These are phyloP conservation scores for Luperina nickerlii DNA, from an alignment of 2,888 invertebrate genomes.

Conservation along the genomic window DNA sequence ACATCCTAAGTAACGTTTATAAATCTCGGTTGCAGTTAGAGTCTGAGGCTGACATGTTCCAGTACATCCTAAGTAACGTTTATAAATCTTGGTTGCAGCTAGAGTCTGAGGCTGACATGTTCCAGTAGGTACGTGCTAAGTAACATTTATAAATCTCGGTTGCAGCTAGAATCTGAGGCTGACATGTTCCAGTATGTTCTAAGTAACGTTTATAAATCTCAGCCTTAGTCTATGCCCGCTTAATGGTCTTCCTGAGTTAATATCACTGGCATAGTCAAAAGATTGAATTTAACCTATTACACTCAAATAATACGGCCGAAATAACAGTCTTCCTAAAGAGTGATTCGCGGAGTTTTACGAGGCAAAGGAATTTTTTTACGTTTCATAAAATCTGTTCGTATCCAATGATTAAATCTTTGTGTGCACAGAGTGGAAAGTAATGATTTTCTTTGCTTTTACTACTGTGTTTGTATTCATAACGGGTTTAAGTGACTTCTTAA, in stretches of 20 bases:
- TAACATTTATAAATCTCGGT: not conserved
- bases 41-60: too few species aligned
- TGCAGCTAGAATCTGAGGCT: too few species aligned
- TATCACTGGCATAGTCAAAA: not conserved
- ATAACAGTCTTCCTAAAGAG: constrained; percentile 21
- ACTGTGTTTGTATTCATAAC: constrained; percentile 65
- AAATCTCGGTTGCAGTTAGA: too few species aligned
- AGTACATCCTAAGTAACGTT: too few species aligned
- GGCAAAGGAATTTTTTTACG: constrained; percentile 43
- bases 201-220: not conserved
- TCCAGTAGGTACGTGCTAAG: not conserved
- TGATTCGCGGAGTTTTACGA: constrained; percentile 42
- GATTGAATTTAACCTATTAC: constrained; percentile 3
- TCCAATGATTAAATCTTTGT: constrained; percentile 46
- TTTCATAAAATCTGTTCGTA: constrained; percentile 49
- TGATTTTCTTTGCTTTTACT: constrained; percentile 53
- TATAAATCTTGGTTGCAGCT: too few species aligned
- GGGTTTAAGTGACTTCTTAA: constrained; percentile 52
- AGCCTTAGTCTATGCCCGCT: not conserved
- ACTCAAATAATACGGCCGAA: constrained; percentile 1
- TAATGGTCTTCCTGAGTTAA: not conserved
- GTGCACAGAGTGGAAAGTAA: constrained; percentile 57
- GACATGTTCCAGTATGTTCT: not conserved
- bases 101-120: too few species aligned
- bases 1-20: too few species aligned